These are phyloP conservation scores for Donacobius atricapilla DNA, from an alignment of 2,113 vertebrate species.

Conservation along the genomic window DNA sequence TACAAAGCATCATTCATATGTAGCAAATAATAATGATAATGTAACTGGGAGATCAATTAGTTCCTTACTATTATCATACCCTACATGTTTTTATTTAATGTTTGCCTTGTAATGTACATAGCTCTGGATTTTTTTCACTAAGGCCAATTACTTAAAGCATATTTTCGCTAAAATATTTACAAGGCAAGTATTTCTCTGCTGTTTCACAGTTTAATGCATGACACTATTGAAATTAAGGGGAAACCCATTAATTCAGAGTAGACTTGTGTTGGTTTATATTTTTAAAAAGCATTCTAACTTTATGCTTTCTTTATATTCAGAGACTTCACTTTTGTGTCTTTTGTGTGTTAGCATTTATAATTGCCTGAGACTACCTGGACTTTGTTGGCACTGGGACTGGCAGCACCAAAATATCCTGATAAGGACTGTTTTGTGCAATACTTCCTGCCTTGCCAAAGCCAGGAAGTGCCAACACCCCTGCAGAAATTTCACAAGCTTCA, in stretches of 20 bases:
- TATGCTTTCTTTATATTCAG: background rate
- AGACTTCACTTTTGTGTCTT: background rate
- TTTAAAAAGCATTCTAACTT: background rate
- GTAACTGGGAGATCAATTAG: background rate
- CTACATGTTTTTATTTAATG: background rate
- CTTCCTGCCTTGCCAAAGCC: slow-evolving; percentile 35
- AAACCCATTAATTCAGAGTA: background rate
- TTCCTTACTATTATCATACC: background rate
- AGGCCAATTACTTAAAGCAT: background rate
- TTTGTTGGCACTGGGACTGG: background rate
- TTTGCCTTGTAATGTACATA: background rate
- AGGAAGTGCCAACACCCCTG: slow-evolving; percentile 30
- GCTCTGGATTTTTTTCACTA: background rate
- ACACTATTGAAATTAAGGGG: background rate
- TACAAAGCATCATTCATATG: background rate
- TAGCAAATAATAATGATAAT: background rate
- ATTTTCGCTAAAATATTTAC: background rate
- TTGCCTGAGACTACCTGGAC: background rate
- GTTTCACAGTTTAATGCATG: background rate
- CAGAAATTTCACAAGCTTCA: slow-evolving; percentile 13
- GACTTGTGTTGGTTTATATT: background rate
- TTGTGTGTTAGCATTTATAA: background rate
- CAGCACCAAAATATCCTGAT: background rate
- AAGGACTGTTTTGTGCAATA: slow-evolving; percentile 9
- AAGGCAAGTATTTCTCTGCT: background rate